Conservation (phyloP, 2,113 vertebrate genomes). For the Chionodraco myersi region DNA sequence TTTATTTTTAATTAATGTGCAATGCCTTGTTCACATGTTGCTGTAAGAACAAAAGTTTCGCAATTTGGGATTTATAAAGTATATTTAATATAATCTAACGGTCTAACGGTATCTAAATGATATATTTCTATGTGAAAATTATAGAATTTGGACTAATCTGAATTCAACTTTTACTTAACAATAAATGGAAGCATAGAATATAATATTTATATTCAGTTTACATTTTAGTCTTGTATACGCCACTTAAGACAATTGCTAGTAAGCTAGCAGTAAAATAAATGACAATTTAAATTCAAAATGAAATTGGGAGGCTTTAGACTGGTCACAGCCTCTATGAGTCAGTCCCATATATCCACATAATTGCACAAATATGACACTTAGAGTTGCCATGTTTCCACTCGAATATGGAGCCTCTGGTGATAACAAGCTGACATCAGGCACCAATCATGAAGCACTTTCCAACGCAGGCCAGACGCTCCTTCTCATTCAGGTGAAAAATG, state of each 20-base stretch:
- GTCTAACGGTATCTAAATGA: too few species aligned
- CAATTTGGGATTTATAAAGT: too few species aligned
- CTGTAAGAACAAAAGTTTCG: too few species aligned
- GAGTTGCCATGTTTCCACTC: not conserved
- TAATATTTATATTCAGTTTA: too few species aligned
- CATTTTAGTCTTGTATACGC: not conserved
- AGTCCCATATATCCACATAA: not conserved
- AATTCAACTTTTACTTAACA: too few species aligned
- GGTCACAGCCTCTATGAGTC: not conserved
- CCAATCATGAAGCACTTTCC: constrained; percentile 6
- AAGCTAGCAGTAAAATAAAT: not conserved
- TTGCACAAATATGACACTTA: not conserved
- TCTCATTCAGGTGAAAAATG: constrained; percentile 59
- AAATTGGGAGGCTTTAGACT: not conserved
- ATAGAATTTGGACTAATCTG: too few species aligned
- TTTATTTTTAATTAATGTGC: too few species aligned
- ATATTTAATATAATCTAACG: too few species aligned
- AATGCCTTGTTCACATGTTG: too few species aligned
- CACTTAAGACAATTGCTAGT: not conserved
- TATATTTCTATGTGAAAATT: too few species aligned
- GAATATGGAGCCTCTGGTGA: not conserved
- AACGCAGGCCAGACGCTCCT: constrained; percentile 17
- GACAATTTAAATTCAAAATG: not conserved
- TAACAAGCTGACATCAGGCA: constrained; percentile 32
- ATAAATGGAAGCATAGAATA: too few species aligned